These are phyloP conservation scores for Crocodylus rhombifer DNA, from an alignment of 2,797 vertebrate genomes.

Conservation along the genomic window DNA sequence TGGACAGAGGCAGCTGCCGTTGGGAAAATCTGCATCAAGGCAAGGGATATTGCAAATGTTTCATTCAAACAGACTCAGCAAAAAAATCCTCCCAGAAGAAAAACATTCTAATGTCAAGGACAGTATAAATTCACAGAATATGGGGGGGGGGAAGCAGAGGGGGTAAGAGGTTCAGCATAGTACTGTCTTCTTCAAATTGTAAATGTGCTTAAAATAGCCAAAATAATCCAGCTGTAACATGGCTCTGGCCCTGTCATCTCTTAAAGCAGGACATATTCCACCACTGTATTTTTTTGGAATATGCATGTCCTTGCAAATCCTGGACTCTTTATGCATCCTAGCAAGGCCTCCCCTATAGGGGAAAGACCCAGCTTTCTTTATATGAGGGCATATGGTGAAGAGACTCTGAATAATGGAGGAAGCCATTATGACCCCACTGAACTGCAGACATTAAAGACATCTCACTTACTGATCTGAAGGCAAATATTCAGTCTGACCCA, in stretches of 20 bases:
- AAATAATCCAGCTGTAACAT: background rate
- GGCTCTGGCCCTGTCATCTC: background rate
- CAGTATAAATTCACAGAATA: background rate
- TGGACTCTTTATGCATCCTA: accelerated
- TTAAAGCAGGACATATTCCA: background rate
- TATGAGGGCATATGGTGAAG: accelerated
- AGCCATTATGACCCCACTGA: background rate
- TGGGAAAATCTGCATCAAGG: background rate
- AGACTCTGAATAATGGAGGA: background rate
- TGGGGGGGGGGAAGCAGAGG: background rate
- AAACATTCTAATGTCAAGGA: constrained; percentile 3
- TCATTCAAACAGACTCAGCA: constrained; percentile 1
- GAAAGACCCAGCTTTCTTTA: accelerated
- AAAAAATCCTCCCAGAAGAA: background rate
- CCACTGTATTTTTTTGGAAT: background rate
- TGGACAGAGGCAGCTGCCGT: background rate
- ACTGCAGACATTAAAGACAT: accelerated
- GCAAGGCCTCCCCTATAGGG: accelerated
- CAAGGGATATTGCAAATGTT: background rate
- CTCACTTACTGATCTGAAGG: accelerated
- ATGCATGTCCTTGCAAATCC: background rate
- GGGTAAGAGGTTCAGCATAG: background rate
- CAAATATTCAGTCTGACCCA: background rate
- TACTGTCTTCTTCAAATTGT: background rate
- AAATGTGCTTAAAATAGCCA: background rate